A percentile compares a stretch with the other conserved stretches of the same genome.
phyloP scores from a whole-genome alignment of 2,113 vertebrate species.

The Atherinomorus stipes region DNA sequence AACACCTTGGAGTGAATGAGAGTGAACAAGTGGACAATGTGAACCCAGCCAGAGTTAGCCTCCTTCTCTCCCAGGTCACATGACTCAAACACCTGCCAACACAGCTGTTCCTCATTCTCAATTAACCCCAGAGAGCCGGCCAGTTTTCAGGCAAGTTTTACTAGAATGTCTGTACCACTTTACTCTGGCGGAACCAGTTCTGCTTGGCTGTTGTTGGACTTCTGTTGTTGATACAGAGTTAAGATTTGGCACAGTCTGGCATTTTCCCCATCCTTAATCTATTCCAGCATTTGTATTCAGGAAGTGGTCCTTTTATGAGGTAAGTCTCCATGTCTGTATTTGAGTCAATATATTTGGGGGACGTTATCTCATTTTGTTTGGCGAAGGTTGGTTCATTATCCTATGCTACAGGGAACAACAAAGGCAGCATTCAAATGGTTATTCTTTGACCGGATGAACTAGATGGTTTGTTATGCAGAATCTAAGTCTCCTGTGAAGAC shows the following conservation, averaged over 20 bases:
- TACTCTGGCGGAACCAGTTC: neutral
- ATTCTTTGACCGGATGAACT: neutral
- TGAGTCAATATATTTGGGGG: neutral
- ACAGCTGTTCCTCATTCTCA: constrained; percentile 14
- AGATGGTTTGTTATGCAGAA: neutral
- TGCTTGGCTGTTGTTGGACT: neutral
- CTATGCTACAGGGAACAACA: no score
- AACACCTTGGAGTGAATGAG: neutral
- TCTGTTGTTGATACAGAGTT: no score
- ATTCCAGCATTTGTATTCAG: neutral
- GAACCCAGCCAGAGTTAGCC: neutral
- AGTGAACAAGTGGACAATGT: neutral
- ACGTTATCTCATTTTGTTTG: neutral
- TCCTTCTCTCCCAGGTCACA: neutral
- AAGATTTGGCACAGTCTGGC: neutral
- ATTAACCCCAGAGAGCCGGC: neutral
- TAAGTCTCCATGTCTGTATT: neutral
- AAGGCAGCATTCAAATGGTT: neutral
- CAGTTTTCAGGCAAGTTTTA: neutral
- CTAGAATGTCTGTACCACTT: neutral
- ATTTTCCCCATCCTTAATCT: neutral
- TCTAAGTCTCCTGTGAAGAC: neutral
- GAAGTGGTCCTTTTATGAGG: neutral
- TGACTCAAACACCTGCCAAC: neutral
- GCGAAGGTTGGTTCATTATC: neutral